Evolutionary conservation across 2,888 invertebrate genomes (phyloP).

Genomic region (Callimorpha dominula): DNA sequence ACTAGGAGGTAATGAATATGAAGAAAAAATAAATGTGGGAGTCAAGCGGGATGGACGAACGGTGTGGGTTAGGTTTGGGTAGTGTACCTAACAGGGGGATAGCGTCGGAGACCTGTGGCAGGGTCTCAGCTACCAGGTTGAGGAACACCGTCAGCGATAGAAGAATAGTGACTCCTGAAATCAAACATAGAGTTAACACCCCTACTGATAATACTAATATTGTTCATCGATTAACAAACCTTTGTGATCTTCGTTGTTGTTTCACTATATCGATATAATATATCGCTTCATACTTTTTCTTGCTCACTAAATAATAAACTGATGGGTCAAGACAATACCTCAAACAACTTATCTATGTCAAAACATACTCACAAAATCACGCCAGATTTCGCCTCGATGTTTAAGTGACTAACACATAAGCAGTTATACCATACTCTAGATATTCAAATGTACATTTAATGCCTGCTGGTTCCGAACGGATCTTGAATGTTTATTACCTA

Average conservation of each 20-base stretch:
- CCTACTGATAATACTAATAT: constrained; percentile 49
- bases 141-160: constrained; percentile 99
- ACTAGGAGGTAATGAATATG: constrained; percentile 60
- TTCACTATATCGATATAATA: too few relatives aligned
- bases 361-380: constrained; percentile 60
- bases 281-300: not conserved
- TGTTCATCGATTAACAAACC: not conserved
- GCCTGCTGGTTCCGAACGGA: constrained; percentile 63
- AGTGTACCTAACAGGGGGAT: constrained; percentile 99
- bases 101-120: constrained; percentile 99
- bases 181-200: constrained; percentile 88
- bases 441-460: constrained; percentile 67
- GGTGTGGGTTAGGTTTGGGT: constrained; percentile 76
- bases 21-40: constrained; percentile 68
- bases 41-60: constrained; percentile 70
- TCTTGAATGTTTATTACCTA: constrained; percentile 58
- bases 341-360: not conserved
- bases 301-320: not conserved
- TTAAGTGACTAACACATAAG: constrained; percentile 60
- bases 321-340: not conserved
- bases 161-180: constrained; percentile 99
- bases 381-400: constrained; percentile 41
- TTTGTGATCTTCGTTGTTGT: not conserved
- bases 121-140: constrained; percentile 99
- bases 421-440: constrained; percentile 71